A percentile compares a stretch with the other conserved stretches of the same genome.
Evolutionary conservation across 2,113 vertebrate genomes (phyloP).

Genomic region (Bubo blakistoni): DNA sequence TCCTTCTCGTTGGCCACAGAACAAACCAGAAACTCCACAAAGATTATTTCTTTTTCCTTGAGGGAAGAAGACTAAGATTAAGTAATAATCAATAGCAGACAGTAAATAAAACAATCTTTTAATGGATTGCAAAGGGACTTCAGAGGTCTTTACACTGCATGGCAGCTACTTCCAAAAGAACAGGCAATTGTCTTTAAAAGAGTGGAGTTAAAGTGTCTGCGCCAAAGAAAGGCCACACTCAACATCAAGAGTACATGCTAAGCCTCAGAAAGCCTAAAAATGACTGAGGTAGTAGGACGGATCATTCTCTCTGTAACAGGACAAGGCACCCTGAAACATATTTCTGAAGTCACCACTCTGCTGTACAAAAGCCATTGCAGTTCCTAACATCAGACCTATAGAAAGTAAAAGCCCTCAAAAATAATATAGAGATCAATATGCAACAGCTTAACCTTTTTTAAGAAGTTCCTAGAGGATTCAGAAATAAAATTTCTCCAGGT

Average conservation of each 20-base stretch:
- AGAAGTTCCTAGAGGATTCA: neutral
- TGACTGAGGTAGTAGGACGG: neutral
- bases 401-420: neutral
- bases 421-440: neutral
- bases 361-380: neutral
- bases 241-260: neutral
- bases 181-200: neutral
- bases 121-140: slow-evolving; percentile 4
- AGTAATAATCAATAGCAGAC: slow-evolving; percentile 42
- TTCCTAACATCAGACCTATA: neutral
- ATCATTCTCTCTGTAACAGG: neutral
- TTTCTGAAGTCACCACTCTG: neutral
- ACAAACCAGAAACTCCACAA: neutral
- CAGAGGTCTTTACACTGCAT: neutral
- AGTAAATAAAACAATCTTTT: slow-evolving; percentile 26
- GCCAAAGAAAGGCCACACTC: neutral
- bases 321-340: neutral
- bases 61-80: slow-evolving; percentile 4
- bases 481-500: neutral
- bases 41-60: neutral
- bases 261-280: neutral
- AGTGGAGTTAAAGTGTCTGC: neutral
- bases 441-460: neutral
- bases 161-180: neutral
- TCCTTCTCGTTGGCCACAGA: neutral